Conservation (phyloP, 2,797 vertebrate genomes). For the Enteromius fasciolatus region DNA sequence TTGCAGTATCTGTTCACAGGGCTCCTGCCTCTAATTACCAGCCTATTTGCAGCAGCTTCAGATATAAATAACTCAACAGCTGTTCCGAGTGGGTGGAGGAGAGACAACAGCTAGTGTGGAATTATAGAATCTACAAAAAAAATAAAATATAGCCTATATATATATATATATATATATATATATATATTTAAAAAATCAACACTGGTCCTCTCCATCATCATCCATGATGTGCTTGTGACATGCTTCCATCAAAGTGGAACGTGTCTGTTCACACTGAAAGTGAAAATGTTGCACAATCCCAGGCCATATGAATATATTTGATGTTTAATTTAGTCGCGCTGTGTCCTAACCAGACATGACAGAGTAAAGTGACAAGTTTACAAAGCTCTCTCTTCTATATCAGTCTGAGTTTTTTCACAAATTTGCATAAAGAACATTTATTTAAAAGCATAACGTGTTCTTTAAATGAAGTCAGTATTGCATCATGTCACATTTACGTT, state of each 20-base stretch:
- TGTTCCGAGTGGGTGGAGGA: slow-evolving; percentile 64
- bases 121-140: background rate
- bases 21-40: slow-evolving; percentile 75
- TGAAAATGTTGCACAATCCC: slow-evolving; percentile 7
- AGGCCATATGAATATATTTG: slow-evolving; percentile 3
- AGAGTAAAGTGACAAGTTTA: background rate
- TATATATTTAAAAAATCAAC: background rate
- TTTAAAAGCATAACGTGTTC: background rate
- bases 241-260: slow-evolving; percentile 1
- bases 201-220: background rate
- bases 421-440: too few relatives aligned
- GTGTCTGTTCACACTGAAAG: slow-evolving; percentile 1
- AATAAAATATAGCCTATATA: too few relatives aligned
- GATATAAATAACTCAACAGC: slow-evolving; percentile 81
- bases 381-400: background rate
- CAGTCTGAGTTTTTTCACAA: background rate
- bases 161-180: too few relatives aligned
- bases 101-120: slow-evolving; percentile 72
- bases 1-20: slow-evolving; percentile 68
- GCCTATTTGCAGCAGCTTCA: slow-evolving; percentile 72
- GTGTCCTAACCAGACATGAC: slow-evolving; percentile 12
- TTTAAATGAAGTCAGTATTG: background rate
- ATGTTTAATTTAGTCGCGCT: background rate
- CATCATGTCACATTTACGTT: background rate
- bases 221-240: background rate